Percentiles rank a stretch among this genome's conserved stretches.
Evolutionary conservation across 2,888 invertebrate species (phyloP).

Genomic region (Diloba caeruleocephala): DNA sequence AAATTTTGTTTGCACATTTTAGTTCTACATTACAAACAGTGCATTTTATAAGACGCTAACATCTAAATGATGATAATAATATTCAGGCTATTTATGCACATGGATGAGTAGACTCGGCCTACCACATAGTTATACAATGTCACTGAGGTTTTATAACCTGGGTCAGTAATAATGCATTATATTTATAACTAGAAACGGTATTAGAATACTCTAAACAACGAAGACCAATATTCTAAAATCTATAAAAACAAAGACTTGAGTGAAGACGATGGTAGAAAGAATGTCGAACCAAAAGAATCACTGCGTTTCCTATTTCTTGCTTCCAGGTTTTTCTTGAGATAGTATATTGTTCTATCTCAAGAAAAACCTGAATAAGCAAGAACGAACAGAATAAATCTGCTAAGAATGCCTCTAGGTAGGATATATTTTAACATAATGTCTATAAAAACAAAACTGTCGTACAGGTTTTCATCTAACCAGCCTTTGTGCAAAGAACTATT

Average conservation of each 20-base stretch:
- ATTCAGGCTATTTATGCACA: constrained; percentile 28
- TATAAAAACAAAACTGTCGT: background rate
- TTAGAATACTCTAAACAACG: too few relatives aligned
- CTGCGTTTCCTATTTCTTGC: background rate
- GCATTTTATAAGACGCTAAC: constrained; percentile 37
- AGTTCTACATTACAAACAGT: constrained; percentile 24
- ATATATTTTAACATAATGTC: too few relatives aligned
- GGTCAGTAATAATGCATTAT: constrained; percentile 19
- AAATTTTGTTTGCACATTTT: constrained; percentile 35
- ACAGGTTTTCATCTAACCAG: background rate
- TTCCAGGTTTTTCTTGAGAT: too few relatives aligned
- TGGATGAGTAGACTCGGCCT: constrained; percentile 25
- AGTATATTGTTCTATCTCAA: too few relatives aligned
- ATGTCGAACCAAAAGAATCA: background rate
- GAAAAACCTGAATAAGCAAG: too few relatives aligned
- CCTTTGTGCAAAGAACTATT: background rate
- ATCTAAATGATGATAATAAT: constrained; percentile 14
- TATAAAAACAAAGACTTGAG: too few relatives aligned
- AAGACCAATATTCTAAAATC: too few relatives aligned
- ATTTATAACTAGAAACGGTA: constrained; percentile 19
- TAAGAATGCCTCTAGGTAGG: too few relatives aligned
- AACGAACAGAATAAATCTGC: too few relatives aligned
- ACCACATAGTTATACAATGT: constrained; percentile 21
- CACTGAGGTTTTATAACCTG: constrained; percentile 15
- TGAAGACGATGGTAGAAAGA: too few relatives aligned